Conservation (phyloP, 2,888 invertebrate genomes). For the Altica lythri region DNA sequence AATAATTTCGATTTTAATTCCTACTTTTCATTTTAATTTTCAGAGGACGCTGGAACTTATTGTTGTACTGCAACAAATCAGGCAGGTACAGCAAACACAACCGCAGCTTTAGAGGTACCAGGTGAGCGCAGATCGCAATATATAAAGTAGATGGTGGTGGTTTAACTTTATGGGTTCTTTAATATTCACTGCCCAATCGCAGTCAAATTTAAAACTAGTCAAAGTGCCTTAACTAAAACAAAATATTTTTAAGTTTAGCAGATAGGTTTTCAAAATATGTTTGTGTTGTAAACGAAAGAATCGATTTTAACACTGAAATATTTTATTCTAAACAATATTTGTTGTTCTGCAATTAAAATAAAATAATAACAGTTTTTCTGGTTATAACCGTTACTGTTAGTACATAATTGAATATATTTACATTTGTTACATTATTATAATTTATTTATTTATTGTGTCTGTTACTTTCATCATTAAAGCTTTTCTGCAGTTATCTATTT, state of each 20-base stretch:
- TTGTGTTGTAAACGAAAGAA: conserved; percentile 11
- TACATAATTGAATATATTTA: conserved; percentile 35
- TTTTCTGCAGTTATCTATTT: conserved; percentile 48
- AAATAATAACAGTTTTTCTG: conserved; percentile 37
- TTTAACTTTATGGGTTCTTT: conserved; percentile 29
- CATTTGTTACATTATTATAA: conserved; percentile 45
- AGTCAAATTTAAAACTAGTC: conserved; percentile 22
- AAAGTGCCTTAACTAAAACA: conserved; percentile 30
- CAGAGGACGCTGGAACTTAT: conserved; percentile 80
- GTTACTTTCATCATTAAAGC: conserved; percentile 51
- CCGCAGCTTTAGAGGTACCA: conserved; percentile 69
- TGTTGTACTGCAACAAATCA: conserved; percentile 74
- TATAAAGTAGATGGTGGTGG: conserved; percentile 54
- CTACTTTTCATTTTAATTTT: conserved; percentile 46
- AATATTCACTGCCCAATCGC: conserved; percentile 41
- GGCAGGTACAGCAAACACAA: conserved; percentile 69
- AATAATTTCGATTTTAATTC: conserved; percentile 1
- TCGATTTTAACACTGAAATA: conserved; percentile 3
- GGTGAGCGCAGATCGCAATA: conserved; percentile 68
- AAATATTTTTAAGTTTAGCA: conserved; percentile 6
- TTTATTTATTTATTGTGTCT: conserved; percentile 52
- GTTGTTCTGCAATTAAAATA: no score
- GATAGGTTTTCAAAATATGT: conserved; percentile 5
- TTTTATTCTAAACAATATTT: no score
- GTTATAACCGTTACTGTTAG: conserved; percentile 38